Evolutionary conservation across 1,140 invertebrate genomes (phyloP).

Genomic region (Trichonephila clavipes): DNA sequence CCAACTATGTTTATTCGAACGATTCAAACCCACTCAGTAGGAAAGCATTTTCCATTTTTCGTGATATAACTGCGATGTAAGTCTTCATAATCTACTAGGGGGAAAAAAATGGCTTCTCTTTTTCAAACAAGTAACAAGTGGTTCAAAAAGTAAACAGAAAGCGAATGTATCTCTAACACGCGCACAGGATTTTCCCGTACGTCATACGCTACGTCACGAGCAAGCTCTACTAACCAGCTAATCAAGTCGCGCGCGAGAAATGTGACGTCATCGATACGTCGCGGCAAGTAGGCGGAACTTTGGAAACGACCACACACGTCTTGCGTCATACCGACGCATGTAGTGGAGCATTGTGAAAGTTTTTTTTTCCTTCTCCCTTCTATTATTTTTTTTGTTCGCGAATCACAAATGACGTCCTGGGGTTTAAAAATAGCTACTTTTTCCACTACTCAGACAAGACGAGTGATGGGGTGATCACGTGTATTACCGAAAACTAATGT

Average conservation of each 20-base stretch:
- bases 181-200: constrained; percentile 19
- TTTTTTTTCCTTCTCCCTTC: neutral
- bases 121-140: constrained; percentile 18
- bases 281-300: neutral
- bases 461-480: neutral
- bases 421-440: constrained; percentile 10
- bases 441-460: neutral
- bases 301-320: neutral
- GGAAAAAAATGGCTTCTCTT: neutral
- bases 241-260: neutral
- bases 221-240: constrained; percentile 1
- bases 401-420: neutral
- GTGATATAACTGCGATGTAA: neutral
- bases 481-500: neutral
- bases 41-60: neutral
- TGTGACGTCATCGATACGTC: constrained; percentile 40
- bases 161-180: constrained; percentile 5
- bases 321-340: constrained; percentile 42
- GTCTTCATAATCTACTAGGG: neutral
- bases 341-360: neutral
- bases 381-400: neutral
- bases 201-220: constrained; percentile 3
- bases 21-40: too few relatives aligned
- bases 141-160: constrained; percentile 35
- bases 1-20: neutral